Base-by-base conservation (phyloP, 2,113 vertebrate genomes). In the Macroglossus sobrinus region DNA sequence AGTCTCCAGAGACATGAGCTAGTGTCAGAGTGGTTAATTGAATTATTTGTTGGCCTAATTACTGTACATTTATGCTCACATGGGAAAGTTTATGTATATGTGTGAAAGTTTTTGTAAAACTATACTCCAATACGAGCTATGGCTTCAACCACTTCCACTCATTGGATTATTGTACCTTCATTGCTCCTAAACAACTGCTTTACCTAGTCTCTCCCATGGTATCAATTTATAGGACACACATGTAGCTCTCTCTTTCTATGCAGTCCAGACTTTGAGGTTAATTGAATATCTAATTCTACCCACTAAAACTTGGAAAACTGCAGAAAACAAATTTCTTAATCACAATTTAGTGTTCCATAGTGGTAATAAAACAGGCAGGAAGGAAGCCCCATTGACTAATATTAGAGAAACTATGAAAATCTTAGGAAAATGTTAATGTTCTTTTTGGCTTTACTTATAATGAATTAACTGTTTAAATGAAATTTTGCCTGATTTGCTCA, bases 351-450 rank as follows among this genome's bases (percentile, higher is more conserved):
- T 69, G 33, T 93, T 90, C 78, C 92, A 81, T 53, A 13, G 35
- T 85, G 38, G 40, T 84, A 16, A 45, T 35, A 33, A 84, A 90
- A 71, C 1, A 78, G 16, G 24, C 43, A 90, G 45, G 38, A 84
- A 86, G 53, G 45, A 79, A 95, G 57, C 11, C 7, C 2, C 30
- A 2, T 86, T 97, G 59, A 91, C 24, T 66, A 59, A 22, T 76
- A 71, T 79, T 63, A 66, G 59, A 61, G 84, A 94, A 63, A 93
- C 55, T 57, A 40, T 55, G 90, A 84, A 96, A 93, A 95, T 95
- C 75, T 55, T 64, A 40, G 38, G 53, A 93, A 97, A 84, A 96
- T 74, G 38, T 89, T 91, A 92, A 91, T 79, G 69, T 90, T 90
- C 45, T 59, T 84, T 91, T 97, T 96, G 93, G 53, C 69, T 84